These are phyloP conservation scores for Taphrorychus bicolor DNA, from an alignment of 2,888 invertebrate genomes.

Conservation along the genomic window DNA sequence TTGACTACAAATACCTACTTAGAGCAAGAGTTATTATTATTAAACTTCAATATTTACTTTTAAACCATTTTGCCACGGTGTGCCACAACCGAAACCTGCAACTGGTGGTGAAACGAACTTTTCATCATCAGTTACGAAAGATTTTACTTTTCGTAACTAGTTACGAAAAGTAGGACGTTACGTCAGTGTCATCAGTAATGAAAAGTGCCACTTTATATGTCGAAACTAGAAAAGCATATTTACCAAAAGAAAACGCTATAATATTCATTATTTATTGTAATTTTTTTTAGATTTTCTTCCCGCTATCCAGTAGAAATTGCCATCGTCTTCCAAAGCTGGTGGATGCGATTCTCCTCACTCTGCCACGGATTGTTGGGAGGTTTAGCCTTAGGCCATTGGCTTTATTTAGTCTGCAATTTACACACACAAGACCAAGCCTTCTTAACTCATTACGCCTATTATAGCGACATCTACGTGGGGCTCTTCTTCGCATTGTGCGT, in stretches of 20 bases:
- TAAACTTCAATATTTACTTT: too few relatives aligned
- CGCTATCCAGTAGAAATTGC: constrained; percentile 64
- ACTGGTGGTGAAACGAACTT: too few relatives aligned
- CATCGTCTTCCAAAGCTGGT: constrained; percentile 62
- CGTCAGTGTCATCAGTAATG: too few relatives aligned
- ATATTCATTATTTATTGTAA: neutral
- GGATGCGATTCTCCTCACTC: constrained; percentile 63
- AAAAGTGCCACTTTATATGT: too few relatives aligned
- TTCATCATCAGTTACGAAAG: too few relatives aligned
- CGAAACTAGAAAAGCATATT: neutral
- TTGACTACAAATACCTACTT: too few relatives aligned
- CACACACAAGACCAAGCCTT: constrained; percentile 55
- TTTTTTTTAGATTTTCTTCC: constrained; percentile 38
- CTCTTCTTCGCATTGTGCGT: constrained; percentile 67
- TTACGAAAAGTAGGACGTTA: too few relatives aligned
- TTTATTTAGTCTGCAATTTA: constrained; percentile 65
- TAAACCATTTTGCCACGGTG: too few relatives aligned
- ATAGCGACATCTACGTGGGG: constrained; percentile 56
- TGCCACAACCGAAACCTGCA: too few relatives aligned
- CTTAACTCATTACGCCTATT: constrained; percentile 55
- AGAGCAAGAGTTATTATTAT: too few relatives aligned
- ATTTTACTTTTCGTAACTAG: too few relatives aligned
- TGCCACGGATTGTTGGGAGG: constrained; percentile 70
- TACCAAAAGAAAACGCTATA: neutral
- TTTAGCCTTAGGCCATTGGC: constrained; percentile 65